Base-by-base conservation (phyloP, 53 echinoderm and acorn worm genomes). In the Crossaster papposus region DNA sequence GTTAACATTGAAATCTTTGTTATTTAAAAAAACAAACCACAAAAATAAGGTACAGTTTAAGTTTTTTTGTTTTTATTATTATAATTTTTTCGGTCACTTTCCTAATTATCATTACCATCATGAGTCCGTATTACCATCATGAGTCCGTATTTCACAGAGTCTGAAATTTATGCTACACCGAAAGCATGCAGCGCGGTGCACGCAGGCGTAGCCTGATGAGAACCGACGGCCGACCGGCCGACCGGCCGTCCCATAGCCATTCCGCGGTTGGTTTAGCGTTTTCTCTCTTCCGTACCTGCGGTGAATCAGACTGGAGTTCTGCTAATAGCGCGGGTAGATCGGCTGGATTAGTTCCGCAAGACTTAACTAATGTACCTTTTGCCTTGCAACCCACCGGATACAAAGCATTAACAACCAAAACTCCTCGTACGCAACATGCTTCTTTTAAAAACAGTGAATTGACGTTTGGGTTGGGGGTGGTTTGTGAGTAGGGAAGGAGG, bases 311-410 rank as follows among this genome's bases (percentile, higher is more conserved):
- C 30, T 22, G 72, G 29, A 44, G 44, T 44, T 23, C 38, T 65
- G 44, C 71, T 70, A 84, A 84, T 84, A 84, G 84, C 84, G 51
- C 36, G 84, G 84, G 71, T 84, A 84, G 24, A 51, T 28, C 18
- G 64, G 76, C 23, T 62, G 51, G 35, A 87, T 87, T 87, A 87
- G 72, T 87, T 55, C 75, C 87, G 52, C 87, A 22, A 87, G 52
- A 77, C 58, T 75, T 30, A 54, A 77, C 87, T 87, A 87, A 87
- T 87, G 87, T 87, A 87, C 87, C 87, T 74, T 63, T 36, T 81
- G 30, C 36, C 29, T n/a, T n/a, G n/a, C 58, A 76, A 87, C 26
- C 62, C 87, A 44, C 87, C 1, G 77, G 77, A 51, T 77, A 53
- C n/a, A 33, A 73, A 44, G 72, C 85, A 85, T 85, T 72, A 71